A percentile compares a stretch with the other conserved stretches of the same genome.
phyloP scores from a whole-genome alignment of 2,113 vertebrate genomes.

The Hymenochirus boettgeri region DNA sequence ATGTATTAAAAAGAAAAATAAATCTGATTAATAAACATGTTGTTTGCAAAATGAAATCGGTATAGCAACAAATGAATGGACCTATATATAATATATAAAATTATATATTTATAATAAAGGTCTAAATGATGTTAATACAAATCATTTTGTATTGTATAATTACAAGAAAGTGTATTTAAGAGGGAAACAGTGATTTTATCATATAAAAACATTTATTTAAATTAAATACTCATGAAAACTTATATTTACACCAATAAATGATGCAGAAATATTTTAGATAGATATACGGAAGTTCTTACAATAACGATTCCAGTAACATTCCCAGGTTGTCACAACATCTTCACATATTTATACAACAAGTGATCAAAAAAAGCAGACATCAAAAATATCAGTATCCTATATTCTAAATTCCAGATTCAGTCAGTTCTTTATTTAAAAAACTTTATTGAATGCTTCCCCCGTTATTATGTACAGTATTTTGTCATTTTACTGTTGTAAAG shows the following conservation, averaged over 20 bases:
- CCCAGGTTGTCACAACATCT: slow-evolving; percentile 47
- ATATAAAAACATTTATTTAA: slow-evolving; percentile 71
- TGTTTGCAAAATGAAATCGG: too few relatives aligned
- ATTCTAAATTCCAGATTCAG: slow-evolving; percentile 56
- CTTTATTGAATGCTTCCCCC: slow-evolving; percentile 65
- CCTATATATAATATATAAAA: too few relatives aligned
- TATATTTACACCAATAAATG: slow-evolving; percentile 57
- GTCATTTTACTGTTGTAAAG: slow-evolving; percentile 36
- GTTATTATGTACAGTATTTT: slow-evolving; percentile 62
- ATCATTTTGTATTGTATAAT: too few relatives aligned
- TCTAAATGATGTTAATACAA: too few relatives aligned
- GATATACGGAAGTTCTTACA: not conserved
- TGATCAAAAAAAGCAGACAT: slow-evolving; percentile 45
- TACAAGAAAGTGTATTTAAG: too few relatives aligned
- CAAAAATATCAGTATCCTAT: slow-evolving; percentile 60
- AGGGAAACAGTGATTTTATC: too few relatives aligned
- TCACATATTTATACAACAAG: slow-evolving; percentile 43
- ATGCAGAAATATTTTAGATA: too few relatives aligned
- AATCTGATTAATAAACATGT: too few relatives aligned
- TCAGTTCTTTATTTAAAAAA: too few relatives aligned
- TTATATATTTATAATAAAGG: too few relatives aligned
- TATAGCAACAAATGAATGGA: too few relatives aligned
- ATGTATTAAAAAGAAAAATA: too few relatives aligned
- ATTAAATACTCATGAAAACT: slow-evolving; percentile 67
- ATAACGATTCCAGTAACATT: slow-evolving; percentile 50